phyloP scores from a whole-genome alignment of 2,797 vertebrate genomes.

The Brachyrhaphis roseni region DNA sequence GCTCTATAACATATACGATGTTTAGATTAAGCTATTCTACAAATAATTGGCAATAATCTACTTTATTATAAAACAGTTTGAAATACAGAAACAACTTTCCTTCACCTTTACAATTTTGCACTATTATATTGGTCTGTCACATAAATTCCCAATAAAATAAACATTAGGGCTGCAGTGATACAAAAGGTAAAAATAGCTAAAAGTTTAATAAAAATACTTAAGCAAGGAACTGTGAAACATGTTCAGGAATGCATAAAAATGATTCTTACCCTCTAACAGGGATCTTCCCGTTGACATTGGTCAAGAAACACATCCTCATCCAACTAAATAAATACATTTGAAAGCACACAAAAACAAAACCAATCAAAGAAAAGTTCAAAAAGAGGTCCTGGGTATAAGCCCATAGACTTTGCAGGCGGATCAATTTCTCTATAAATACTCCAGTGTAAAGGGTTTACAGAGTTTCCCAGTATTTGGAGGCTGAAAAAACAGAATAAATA shows the following conservation, averaged over 20 bases:
- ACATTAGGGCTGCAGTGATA: background rate
- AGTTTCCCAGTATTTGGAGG: background rate
- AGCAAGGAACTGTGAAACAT: background rate
- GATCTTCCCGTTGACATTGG: conserved; percentile 96
- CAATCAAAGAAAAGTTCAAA: background rate
- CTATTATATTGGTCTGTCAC: background rate
- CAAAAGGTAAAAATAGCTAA: background rate
- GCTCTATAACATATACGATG: background rate
- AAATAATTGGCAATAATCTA: background rate
- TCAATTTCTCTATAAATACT: background rate
- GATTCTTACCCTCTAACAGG: conserved; percentile 94
- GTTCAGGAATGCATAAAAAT: background rate
- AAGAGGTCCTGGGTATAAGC: background rate
- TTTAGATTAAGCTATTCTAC: background rate
- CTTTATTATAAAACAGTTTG: too few relatives aligned
- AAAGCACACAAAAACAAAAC: background rate
- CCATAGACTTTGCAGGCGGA: background rate
- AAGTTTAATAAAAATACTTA: background rate
- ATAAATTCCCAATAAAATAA: background rate
- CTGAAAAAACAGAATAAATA: background rate
- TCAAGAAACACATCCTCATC: conserved; percentile 97
- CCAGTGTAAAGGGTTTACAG: background rate
- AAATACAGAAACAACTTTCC: background rate
- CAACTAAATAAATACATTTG: conserved; percentile 82
- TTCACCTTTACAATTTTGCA: background rate